phyloP scores from a whole-genome alignment of 2,797 vertebrate genomes.

The Mus spretus region DNA sequence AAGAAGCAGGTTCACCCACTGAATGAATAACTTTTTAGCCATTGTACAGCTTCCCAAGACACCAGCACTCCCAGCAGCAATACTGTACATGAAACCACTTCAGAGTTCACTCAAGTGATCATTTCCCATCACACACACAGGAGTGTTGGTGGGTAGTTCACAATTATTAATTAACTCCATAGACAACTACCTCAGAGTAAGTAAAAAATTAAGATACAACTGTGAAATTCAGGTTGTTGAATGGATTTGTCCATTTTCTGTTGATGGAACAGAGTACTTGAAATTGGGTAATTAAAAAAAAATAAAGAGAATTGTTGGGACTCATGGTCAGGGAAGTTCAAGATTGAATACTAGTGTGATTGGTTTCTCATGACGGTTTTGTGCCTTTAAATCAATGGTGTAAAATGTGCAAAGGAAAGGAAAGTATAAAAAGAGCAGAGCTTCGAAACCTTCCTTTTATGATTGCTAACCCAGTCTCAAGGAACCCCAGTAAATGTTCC shows the following conservation, averaged over 20 bases:
- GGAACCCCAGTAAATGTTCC: neutral
- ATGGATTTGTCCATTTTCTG: neutral
- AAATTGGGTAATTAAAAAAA: neutral
- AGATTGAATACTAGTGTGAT: neutral
- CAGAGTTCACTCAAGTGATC: neutral
- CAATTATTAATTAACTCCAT: neutral
- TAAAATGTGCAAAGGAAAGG: neutral
- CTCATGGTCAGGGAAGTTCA: neutral
- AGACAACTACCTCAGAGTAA: neutral
- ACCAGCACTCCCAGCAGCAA: neutral
- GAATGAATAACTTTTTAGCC: slow-evolving; percentile 41
- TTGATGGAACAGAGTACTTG: neutral
- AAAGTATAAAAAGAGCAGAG: neutral
- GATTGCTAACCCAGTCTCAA: neutral
- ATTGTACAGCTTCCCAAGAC: neutral
- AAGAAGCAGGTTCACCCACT: neutral
- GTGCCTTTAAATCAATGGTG: no score
- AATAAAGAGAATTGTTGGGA: neutral
- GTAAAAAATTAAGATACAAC: slow-evolving; percentile 19
- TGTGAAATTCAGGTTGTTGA: neutral
- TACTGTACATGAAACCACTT: neutral
- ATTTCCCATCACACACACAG: slow-evolving; percentile 29
- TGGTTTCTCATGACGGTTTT: neutral
- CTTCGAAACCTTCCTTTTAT: neutral
- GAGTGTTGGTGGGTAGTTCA: neutral